Evolutionary conservation across 2,797 vertebrate species (phyloP), one percentile per base, ranked within the genome.

Genomic region (Takifugu ocellatus): DNA sequence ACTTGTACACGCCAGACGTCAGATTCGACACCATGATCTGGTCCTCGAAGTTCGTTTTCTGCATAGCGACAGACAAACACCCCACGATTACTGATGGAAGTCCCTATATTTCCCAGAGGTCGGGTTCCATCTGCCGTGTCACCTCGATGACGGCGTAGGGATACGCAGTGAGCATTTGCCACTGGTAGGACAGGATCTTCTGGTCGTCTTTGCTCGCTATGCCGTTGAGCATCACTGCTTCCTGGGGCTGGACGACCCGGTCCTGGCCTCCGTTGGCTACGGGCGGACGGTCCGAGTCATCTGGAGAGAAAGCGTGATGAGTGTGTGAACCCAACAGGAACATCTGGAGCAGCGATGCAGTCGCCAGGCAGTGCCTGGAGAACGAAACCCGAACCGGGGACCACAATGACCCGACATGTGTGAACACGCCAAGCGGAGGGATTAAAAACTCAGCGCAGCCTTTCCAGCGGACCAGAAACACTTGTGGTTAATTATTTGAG

Each of bases 21-120:
- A 98, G 89, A 70, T 96, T 94, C 71, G 93, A 94, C 31, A 98
- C 87, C 0, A 78, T 52, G 24, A 95, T 82, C 64, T 93, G 74
- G 67, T 95, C 92, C 0, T 14, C 33, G 9, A 82, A 81, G 2
- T 0, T 5, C 0, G 84, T 86, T 79, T 86, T 87, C 94, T 98
- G 63, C 2, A 39, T 2, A 17, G 6, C n/a, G 15, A 10, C 8
- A 8, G 29, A 21, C 7, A 5, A 24, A n/a, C 1, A 56, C 6
- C n/a, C 6, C 17, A 21, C 1, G 9, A 48, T 50, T 10, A 29
- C 3, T 11, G 14, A n/a, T 2, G n/a, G 25, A 12, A n/a, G 17
- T n/a, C 5, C 0, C 2, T 11, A 21, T 11, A 17, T n/a, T 53
- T 42, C 14, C 7, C 1, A 0, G n/a, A 25, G 3, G 26, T 48